phyloP scores from a whole-genome alignment of 2,113 vertebrate genomes.

The Ariopsis seemanni region DNA sequence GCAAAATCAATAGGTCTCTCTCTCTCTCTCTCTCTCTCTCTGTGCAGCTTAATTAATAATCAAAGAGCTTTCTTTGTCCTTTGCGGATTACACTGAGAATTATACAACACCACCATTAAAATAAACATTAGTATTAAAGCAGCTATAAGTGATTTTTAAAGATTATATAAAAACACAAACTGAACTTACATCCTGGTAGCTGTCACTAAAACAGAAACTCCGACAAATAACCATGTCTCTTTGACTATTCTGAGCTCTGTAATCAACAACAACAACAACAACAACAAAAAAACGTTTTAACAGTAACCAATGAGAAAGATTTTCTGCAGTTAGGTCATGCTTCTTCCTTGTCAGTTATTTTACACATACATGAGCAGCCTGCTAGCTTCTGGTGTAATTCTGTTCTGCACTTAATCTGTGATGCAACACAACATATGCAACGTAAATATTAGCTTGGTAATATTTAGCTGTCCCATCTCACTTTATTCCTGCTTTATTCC shows the following conservation, averaged over 20 bases:
- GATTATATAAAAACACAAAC: not conserved
- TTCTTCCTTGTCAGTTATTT: not conserved
- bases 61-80: constrained; percentile 14
- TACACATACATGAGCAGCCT: not conserved
- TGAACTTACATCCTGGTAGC: not conserved
- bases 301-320: not conserved
- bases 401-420: not conserved
- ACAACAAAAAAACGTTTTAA: not conserved
- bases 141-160: not conserved
- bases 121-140: not conserved
- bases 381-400: not conserved
- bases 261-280: not conserved
- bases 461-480: no score
- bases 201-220: not conserved
- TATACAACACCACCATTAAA: no score
- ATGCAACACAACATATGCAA: no score
- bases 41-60: constrained; percentile 6
- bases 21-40: not conserved
- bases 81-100: not conserved
- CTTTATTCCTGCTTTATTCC: no score
- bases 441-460: no score
- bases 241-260: not conserved
- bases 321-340: not conserved
- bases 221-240: not conserved
- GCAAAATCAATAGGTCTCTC: constrained; percentile 5